Percentiles rank a stretch among this genome's conserved stretches.
Conservation (phyloP, 2,888 invertebrate genomes). For the Agrotis clavis region DNA sequence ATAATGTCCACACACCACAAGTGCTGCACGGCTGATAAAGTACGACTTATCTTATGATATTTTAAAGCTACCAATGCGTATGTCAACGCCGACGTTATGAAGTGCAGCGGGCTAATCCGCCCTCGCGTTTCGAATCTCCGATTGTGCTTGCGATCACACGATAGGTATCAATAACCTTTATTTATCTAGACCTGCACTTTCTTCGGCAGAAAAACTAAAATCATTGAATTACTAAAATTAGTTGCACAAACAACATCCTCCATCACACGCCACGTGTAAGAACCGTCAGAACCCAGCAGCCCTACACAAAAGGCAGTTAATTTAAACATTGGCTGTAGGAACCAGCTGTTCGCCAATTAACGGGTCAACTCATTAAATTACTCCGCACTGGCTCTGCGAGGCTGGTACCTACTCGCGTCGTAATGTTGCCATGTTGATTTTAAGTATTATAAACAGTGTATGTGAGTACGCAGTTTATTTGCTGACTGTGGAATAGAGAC, state of each 20-base stretch:
- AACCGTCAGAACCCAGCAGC: conserved; percentile 46
- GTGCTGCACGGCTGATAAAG: too few relatives aligned
- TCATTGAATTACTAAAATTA: too few relatives aligned
- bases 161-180: too few relatives aligned
- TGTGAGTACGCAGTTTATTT: conserved; percentile 28
- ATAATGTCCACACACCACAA: too few relatives aligned
- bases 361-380: conserved; percentile 83
- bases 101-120: too few relatives aligned
- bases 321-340: conserved; percentile 80
- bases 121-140: too few relatives aligned
- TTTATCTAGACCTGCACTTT: too few relatives aligned
- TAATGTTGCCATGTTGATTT: conserved; percentile 60
- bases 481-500: conserved; percentile 4
- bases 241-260: background rate
- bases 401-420: conserved; percentile 66
- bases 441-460: conserved; percentile 54
- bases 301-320: conserved; percentile 75
- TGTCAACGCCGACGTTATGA: too few relatives aligned
- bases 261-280: conserved; percentile 14
- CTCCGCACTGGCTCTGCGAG: conserved; percentile 70
- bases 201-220: too few relatives aligned
- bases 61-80: too few relatives aligned
- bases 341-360: conserved; percentile 80
- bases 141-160: too few relatives aligned
- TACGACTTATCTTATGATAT: too few relatives aligned